Base-by-base conservation (phyloP, 2,888 invertebrate genomes). In the Pseudococcus viburni region DNA sequence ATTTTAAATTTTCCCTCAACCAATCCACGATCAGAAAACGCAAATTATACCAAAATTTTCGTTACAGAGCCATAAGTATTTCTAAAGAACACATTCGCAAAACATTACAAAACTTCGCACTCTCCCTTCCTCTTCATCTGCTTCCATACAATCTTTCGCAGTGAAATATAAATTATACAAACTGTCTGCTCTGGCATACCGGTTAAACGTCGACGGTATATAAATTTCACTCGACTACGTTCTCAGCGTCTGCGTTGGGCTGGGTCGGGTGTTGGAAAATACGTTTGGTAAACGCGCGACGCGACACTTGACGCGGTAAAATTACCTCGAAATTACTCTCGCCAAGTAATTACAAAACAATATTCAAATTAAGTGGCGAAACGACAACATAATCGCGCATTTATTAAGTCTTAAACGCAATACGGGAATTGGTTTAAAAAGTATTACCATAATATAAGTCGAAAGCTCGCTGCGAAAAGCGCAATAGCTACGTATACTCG, bases 361-460 rank as follows among this genome's bases (percentile, higher is more conserved):
- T 64, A 64, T 64, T 64, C 64, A 64, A 64, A 64, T 64, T 64
- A 64, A 64, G 64, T 64, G 64, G 64, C 64, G 64, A 64, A 64
- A 64, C 64, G 64, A 64, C 64, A 64, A 64, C 64, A 64, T 64
- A 64, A 64, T 64, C 64, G 64, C 64, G 64, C 64, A 64, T 64
- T 64, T 64, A 64, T 64, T 64, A 64, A 64, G 64, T 64, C 64
- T 64, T 64, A 64, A 64, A 64, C 64, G 64, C 64, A 64, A 64
- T 64, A 64, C 64, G 64, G 64, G 64, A 64, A 64, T 64, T 64
- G 64, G 64, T 64, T 64, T 64, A 64, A 64, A 64, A 64, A 64
- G 64, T 64, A 64, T 64, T 64, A 64, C 64, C 64, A 64, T 64
- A 64, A 51, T 22, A 64, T 64, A 64, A 64, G 64, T 19, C 19